Percentiles rank a stretch among this genome's conserved stretches.
Evolutionary conservation across 2,888 invertebrate species (phyloP).

Genomic region (Hylaea fasciaria): DNA sequence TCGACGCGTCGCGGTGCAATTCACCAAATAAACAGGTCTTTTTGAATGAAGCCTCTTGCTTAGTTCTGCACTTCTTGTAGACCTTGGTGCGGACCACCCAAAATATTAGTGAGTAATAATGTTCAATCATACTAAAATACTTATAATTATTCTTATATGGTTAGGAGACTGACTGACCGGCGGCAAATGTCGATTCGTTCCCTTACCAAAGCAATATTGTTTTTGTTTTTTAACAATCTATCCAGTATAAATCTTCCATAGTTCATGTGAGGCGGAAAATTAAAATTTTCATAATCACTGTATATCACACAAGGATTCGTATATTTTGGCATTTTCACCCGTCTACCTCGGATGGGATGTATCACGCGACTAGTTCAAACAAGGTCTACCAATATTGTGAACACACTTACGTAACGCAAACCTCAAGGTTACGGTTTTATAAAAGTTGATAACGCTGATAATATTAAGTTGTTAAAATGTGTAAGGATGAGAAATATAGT

Average conservation of each 20-base stretch:
- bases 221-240: constrained; percentile 48
- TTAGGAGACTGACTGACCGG: too few species aligned
- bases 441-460: not conserved
- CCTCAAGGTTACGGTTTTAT: not conserved
- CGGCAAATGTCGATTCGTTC: too few species aligned
- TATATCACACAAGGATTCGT: constrained; percentile 44
- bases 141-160: too few species aligned
- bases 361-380: not conserved
- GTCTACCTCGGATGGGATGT: not conserved
- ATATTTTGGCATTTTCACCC: constrained; percentile 13
- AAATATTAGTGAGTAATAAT: too few species aligned
- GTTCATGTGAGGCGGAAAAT: constrained; percentile 61
- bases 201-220: constrained; percentile 64
- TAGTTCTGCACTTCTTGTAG: too few species aligned
- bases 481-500: too few species aligned
- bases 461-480: not conserved
- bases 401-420: not conserved
- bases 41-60: too few species aligned
- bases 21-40: too few species aligned
- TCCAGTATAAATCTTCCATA: constrained; percentile 60
- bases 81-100: too few species aligned
- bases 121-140: too few species aligned
- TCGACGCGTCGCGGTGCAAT: too few species aligned
- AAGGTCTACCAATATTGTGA: constrained; percentile 14
- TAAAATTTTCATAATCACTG: constrained; percentile 52